Percentiles rank a stretch among this genome's conserved stretches.
Conservation (phyloP, 1,140 invertebrate species). For the Hylyphantes graminicola region DNA sequence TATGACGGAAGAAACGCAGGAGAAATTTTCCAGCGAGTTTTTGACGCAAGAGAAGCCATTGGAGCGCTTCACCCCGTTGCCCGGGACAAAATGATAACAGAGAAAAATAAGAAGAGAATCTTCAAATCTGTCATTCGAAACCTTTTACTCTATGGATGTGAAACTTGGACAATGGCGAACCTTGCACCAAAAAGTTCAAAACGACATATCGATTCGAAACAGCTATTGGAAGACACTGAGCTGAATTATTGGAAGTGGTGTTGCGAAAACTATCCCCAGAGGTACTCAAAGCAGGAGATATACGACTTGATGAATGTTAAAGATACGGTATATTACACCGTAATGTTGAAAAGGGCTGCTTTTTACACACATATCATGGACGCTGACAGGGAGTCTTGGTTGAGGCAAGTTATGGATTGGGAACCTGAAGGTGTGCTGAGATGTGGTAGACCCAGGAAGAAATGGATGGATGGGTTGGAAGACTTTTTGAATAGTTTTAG, state of each 20-base stretch:
- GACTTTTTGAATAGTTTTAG: constrained; percentile 10
- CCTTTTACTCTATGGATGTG: constrained; percentile 8
- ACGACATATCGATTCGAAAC: neutral
- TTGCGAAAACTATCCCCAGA: constrained; percentile 7
- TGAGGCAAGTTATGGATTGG: constrained; percentile 15
- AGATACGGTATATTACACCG: neutral
- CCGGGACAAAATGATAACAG: neutral
- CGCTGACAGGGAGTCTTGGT: neutral
- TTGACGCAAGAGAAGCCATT: constrained; percentile 3
- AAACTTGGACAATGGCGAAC: constrained; percentile 29
- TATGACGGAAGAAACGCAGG: constrained; percentile 1
- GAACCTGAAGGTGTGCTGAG: neutral
- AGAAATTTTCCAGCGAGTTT: neutral
- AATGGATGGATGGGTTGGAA: constrained; percentile 38
- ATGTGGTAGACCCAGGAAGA: constrained; percentile 6
- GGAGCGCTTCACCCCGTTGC: constrained; percentile 15
- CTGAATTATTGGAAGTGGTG: constrained; percentile 42
- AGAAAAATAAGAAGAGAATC: constrained; percentile 6
- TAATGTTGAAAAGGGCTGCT: constrained; percentile 4
- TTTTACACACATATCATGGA: constrained; percentile 7
- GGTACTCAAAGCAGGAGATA: neutral
- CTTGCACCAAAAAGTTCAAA: too few relatives aligned
- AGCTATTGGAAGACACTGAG: neutral
- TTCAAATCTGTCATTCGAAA: constrained; percentile 16
- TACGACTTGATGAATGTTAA: neutral